Conservation (phyloP, 2,888 invertebrate genomes). For the Mythimna albipuncta region DNA sequence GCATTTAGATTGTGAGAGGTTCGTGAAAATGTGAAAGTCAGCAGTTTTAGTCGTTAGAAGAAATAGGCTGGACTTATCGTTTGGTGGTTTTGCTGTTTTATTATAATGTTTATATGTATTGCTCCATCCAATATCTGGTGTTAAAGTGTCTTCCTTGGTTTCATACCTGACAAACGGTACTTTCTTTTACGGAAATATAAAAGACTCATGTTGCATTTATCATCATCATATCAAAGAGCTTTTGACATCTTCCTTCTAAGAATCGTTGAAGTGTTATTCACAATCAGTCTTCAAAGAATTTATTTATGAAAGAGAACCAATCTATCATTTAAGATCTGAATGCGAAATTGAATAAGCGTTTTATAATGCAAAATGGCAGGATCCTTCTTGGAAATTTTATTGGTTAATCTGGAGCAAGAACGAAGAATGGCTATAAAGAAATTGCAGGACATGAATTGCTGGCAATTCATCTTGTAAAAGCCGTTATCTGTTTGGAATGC, state of each 20-base stretch:
- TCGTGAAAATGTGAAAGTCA: slow-evolving; percentile 47
- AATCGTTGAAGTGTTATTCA: not conserved
- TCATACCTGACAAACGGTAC: not conserved
- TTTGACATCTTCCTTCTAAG: not conserved
- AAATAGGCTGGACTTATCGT: slow-evolving; percentile 8
- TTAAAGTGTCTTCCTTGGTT: not conserved
- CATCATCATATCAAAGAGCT: slow-evolving; percentile 5
- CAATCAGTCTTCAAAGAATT: slow-evolving; percentile 11
- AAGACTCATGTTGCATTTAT: not conserved
- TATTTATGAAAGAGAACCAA: slow-evolving; percentile 28
- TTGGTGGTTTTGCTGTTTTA: not conserved
- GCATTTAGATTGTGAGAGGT: slow-evolving; percentile 42
- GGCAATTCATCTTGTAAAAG: slow-evolving; percentile 29
- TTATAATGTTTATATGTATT: slow-evolving; percentile 8
- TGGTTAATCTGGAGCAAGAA: slow-evolving; percentile 32
- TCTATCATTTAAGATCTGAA: slow-evolving; percentile 52
- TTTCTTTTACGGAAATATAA: not conserved
- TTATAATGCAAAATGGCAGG: slow-evolving; percentile 43
- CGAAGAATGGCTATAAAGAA: slow-evolving; percentile 32
- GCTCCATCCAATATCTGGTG: not conserved
- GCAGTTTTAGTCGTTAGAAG: slow-evolving; percentile 4
- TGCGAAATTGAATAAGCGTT: slow-evolving; percentile 57
- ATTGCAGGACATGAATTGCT: slow-evolving; percentile 43
- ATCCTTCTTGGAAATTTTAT: slow-evolving; percentile 38
- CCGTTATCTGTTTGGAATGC: not conserved